A percentile compares a stretch with the other conserved stretches of the same genome.
Conservation (phyloP, 2,113 vertebrate genomes). For the Gallinago jamesoni region DNA sequence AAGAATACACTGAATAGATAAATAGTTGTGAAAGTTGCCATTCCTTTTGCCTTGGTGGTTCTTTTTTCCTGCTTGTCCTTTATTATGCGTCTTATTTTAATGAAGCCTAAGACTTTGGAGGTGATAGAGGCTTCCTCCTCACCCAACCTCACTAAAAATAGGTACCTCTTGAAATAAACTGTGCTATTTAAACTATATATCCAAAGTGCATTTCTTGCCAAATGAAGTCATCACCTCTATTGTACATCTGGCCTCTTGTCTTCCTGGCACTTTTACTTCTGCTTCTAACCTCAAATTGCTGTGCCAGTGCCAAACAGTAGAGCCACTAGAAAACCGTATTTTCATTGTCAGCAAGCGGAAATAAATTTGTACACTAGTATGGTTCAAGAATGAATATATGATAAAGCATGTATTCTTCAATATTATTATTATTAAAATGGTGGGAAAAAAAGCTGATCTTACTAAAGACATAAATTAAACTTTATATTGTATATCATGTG, state of each 20-base stretch:
- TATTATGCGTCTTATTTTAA: not conserved
- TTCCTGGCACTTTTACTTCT: constrained; percentile 30
- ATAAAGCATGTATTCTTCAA: not conserved
- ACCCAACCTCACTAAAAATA: not conserved
- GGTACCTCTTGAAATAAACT: not conserved
- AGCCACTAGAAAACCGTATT: constrained; percentile 21
- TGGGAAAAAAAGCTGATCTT: not conserved
- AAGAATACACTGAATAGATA: not conserved
- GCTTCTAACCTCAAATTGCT: constrained; percentile 25
- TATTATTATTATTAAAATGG: not conserved
- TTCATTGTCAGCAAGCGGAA: not conserved
- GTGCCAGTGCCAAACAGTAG: not conserved
- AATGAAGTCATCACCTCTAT: constrained; percentile 18
- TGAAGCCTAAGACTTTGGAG: not conserved
- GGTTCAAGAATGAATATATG: not conserved
- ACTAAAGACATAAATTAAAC: not conserved
- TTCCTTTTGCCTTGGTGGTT: not conserved
- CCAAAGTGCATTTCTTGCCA: not conserved
- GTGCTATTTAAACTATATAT: not conserved
- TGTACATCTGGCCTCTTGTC: constrained; percentile 53
- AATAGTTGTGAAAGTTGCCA: not conserved
- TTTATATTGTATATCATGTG: not conserved
- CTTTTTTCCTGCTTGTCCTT: not conserved
- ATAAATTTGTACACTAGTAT: not conserved
- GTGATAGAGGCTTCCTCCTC: not conserved